Percentiles rank a stretch among this genome's conserved stretches.
Conservation (phyloP, 1,140 invertebrate species). For the Thrips palmi region DNA sequence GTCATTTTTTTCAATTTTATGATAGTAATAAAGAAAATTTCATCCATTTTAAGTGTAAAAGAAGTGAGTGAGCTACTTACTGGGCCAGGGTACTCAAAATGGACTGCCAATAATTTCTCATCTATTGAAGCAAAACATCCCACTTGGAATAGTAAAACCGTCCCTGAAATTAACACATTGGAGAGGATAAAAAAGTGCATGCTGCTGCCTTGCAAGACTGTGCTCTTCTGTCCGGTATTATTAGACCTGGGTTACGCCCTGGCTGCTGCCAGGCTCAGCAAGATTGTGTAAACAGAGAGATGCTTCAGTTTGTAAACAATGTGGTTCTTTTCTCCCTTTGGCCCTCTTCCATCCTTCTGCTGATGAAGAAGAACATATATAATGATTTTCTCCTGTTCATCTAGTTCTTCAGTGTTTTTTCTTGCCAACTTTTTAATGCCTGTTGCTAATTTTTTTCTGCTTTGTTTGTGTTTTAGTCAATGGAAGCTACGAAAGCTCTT, state of each 20-base stretch:
- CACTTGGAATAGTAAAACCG: slow-evolving; percentile 15
- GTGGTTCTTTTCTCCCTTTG: no score
- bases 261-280: neutral
- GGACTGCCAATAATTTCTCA: slow-evolving; percentile 17
- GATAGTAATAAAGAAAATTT: slow-evolving; percentile 1
- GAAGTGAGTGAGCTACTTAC: no score
- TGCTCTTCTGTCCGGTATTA: slow-evolving; percentile 3
- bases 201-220: no score
- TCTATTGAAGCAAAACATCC: slow-evolving; percentile 20
- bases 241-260: neutral
- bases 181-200: no score
- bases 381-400: neutral
- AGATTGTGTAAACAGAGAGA: no score
- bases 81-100: slow-evolving; percentile 16
- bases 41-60: slow-evolving; percentile 12
- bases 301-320: no score
- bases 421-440: slow-evolving; percentile 5
- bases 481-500: slow-evolving; percentile 38
- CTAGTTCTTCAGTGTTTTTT: slow-evolving; percentile 1
- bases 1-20: no score
- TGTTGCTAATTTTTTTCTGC: slow-evolving; percentile 5
- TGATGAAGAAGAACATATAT: neutral
- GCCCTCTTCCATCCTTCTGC: neutral
- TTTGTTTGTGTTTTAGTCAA: slow-evolving; percentile 26
- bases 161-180: neutral